Conservation (phyloP, 2,113 vertebrate genomes). For the Lophura nycthemera region DNA sequence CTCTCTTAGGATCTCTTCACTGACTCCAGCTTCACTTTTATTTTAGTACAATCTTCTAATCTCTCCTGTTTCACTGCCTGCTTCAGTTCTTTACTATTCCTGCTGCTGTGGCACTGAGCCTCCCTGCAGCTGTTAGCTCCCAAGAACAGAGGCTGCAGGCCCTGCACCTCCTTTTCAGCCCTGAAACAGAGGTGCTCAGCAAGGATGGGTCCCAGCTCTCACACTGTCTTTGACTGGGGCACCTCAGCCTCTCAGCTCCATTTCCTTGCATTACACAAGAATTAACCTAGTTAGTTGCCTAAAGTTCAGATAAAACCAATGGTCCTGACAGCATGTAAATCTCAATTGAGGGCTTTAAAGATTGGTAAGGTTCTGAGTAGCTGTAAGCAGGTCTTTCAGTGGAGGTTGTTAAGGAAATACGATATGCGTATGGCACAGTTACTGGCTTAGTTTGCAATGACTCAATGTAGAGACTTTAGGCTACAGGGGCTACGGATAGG, state of each 20-base stretch:
- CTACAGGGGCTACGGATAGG: background rate
- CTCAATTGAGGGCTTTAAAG: background rate
- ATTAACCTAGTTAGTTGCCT: background rate
- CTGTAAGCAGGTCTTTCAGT: background rate
- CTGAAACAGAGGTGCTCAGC: background rate
- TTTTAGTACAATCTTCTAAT: background rate
- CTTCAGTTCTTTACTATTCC: background rate
- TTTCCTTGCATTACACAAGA: background rate
- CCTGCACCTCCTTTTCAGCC: background rate
- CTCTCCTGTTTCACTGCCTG: background rate
- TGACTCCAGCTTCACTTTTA: background rate
- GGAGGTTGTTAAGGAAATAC: background rate
- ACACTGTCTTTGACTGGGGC: background rate
- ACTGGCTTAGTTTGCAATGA: background rate
- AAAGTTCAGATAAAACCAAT: background rate
- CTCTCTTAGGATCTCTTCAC: background rate
- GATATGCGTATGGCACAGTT: background rate
- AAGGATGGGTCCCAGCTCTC: background rate
- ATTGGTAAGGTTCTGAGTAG: background rate
- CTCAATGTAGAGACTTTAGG: background rate
- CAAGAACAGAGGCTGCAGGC: background rate
- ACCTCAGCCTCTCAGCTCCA: background rate
- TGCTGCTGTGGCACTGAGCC: background rate
- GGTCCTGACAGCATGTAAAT: background rate
- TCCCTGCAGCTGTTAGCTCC: background rate